Evolutionary conservation across 2,797 vertebrate species (phyloP), one percentile per base, ranked within the genome.

Genomic region (Nasua narica): DNA sequence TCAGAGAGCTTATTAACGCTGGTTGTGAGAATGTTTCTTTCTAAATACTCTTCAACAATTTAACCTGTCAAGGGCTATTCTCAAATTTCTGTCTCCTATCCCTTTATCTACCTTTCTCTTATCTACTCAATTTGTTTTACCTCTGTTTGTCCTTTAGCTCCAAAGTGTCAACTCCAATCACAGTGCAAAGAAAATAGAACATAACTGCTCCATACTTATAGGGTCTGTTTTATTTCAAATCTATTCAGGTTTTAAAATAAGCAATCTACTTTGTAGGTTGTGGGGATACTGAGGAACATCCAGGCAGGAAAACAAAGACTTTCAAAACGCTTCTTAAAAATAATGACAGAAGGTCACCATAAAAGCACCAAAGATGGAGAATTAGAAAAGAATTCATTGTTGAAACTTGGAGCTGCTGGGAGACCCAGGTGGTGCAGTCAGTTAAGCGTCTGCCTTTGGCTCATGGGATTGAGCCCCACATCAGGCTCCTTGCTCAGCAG

Each of bases 171-270:
- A 72, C 32, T 70, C 8, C 10, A 50, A 29, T 48, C 19, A 27
- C 19, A 4, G 43, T 18, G 2, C 23, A 67, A 78, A 95, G 48
- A 62, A 91, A 84, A 83, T 48, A 62, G 9, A 65, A 86, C 14
- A 10, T 11, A 78, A 43, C 54, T 48, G 18, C 40, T 89, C 11
- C 8, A 29, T 78, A 12, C 89, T 92, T 76, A 46, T 48, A 74
- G 11, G 16, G 43, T 89, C n/a, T 46, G 16, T 81, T 91, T 78
- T 74, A 79, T 48, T 89, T 91, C 58, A 48, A 78, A 92, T 82
- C 7, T 70, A 54, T 54, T 74, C 62, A 70, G 12, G 4, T 81
- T 95, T 89, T 87, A 87, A 88, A 91, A n/a, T 50, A 82, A 87
- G 19, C 7, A 50, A 18, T 70, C n/a, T 56, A 25, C 74, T 0